These are phyloP conservation scores for Tupaia tana DNA, from an alignment of 2,113 vertebrate genomes.

Conservation along the genomic window DNA sequence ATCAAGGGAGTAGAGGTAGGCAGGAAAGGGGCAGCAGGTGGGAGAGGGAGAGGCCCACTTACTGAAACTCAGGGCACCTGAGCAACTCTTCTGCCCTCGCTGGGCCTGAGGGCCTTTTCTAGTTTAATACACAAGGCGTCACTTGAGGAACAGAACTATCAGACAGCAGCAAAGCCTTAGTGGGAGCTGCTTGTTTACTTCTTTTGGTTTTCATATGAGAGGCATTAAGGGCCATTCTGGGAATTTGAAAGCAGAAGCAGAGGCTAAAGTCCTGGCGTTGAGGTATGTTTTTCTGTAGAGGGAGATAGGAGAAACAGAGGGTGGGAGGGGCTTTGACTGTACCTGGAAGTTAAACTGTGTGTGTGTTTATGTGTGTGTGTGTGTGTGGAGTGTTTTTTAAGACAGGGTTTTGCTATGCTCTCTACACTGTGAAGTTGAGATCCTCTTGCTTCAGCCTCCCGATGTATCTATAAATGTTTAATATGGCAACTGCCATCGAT, in stretches of 20 bases:
- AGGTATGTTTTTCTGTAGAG: background rate
- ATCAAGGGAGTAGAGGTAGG: background rate
- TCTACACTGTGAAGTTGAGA: no score
- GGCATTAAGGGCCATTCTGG: background rate
- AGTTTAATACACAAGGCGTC: accelerated
- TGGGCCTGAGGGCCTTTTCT: background rate
- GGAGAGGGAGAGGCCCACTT: accelerated
- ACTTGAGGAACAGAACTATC: accelerated
- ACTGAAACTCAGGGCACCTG: background rate
- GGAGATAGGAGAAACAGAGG: background rate
- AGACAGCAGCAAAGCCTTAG: accelerated
- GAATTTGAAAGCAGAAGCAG: background rate
- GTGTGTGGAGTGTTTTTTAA: no score
- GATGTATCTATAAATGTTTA: background rate
- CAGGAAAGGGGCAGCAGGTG: no score
- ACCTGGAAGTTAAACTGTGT: no score
- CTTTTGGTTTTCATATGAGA: background rate
- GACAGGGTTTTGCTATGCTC: no score
- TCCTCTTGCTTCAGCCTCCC: no score
- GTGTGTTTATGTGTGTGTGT: no score
- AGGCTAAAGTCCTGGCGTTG: no score
- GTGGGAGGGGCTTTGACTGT: background rate
- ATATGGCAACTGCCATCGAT: no score
- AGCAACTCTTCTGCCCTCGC: background rate
- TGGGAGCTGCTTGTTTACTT: background rate